Evolutionary conservation across 2,797 vertebrate species (phyloP), one percentile per base, ranked within the genome.

Genomic region (Bovichtus variegatus): DNA sequence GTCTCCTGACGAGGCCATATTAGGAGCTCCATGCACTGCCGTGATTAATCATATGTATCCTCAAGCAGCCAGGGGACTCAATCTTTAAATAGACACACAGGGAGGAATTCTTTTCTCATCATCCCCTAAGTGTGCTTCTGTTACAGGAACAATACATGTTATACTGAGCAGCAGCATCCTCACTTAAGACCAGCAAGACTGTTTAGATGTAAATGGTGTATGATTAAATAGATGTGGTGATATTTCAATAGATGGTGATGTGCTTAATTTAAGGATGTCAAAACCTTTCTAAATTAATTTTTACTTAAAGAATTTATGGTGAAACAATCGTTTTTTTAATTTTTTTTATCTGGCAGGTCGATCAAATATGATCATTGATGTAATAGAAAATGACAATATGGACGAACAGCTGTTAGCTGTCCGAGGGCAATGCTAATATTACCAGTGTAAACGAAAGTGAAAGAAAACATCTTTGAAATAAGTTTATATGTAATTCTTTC

Each of bases 21-120:
- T 92, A 78, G 93, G 93, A 80, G 77, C 59, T 89, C 62, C 67
- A 78, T 79, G 84, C 47, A 27, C 66, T n/a, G 75, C 64, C 2
- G 74, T 72, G 64, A 92, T 91, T 91, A 82, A 91, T 93, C 91
- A 84, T 91, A 85, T 83, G 87, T 88, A 93, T 90, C 76, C 81
- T 90, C 71, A 87, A 87, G 76, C 84, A 90, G 81, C 63, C 70
- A 74, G 81, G 80, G 75, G 79, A 80, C 60, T 76, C 74, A 64
- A 16, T 70, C 87, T 92, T 76, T 81, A 91, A 92, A 93, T 91
- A 92, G 87, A 83, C 59, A 19, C 59, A 19, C 59, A 18, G 43
- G 61, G 54, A 83, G 81, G 64, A 87, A 89, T 87, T 90, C 71
- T 60, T 77, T 69, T 80, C 36, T 80, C 76, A 59, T 83, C 80